Evolutionary conservation across 1,140 invertebrate species (phyloP).

Genomic region (Ectropis grisescens): DNA sequence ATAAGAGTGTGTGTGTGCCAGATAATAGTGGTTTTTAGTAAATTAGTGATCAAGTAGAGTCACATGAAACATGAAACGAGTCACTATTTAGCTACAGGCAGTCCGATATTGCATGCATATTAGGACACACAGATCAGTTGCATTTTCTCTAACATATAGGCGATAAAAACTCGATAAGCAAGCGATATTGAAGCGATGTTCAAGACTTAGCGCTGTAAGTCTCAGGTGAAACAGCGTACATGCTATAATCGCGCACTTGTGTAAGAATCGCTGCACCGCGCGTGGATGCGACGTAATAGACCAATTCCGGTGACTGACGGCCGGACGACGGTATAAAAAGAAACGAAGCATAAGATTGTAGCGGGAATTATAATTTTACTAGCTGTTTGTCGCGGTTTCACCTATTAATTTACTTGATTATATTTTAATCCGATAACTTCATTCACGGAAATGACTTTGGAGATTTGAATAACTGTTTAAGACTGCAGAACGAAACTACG

Average conservation of each 20-base stretch:
- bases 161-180: conserved; percentile 1
- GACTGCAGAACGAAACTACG: not conserved
- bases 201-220: too few species aligned
- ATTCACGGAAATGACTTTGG: too few species aligned
- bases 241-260: conserved; percentile 33
- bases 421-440: too few species aligned
- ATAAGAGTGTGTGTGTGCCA: too few species aligned
- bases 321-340: conserved; percentile 24
- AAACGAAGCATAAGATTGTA: not conserved
- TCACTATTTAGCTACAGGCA: not conserved
- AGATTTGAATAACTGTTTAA: not conserved
- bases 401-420: not conserved
- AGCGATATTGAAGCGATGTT: too few species aligned
- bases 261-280: conserved; percentile 47
- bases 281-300: conserved; percentile 57
- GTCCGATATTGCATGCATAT: not conserved
- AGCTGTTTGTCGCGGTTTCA: not conserved
- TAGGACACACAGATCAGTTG: not conserved
- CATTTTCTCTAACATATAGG: not conserved
- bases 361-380: not conserved
- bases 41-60: too few species aligned
- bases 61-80: not conserved
- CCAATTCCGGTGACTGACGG: conserved; percentile 59
- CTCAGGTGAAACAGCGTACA: conserved; percentile 14
- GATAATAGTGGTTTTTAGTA: too few species aligned